Percentiles rank a stretch among this genome's conserved stretches.
Evolutionary conservation across 2,888 invertebrate genomes (phyloP).

Genomic region (Trissolcus brochymenae): DNA sequence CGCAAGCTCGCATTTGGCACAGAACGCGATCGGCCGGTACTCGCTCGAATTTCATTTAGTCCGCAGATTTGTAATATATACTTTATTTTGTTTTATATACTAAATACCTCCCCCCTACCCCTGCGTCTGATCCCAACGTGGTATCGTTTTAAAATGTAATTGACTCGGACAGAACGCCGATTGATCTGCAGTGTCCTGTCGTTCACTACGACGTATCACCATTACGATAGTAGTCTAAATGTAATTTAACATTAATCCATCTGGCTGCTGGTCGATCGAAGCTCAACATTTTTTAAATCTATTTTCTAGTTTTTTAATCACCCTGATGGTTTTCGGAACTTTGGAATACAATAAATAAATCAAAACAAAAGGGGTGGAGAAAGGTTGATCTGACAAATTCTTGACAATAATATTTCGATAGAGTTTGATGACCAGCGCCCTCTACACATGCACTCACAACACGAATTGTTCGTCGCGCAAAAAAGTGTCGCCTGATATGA

Average conservation of each 20-base stretch:
- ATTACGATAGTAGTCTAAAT: conserved; percentile 46
- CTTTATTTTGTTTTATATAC: conserved; percentile 14
- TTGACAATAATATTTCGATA: no score
- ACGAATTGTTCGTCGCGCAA: conserved; percentile 24
- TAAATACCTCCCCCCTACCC: conserved; percentile 9
- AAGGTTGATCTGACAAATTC: no score
- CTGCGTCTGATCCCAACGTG: conserved; percentile 58
- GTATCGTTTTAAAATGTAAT: conserved; percentile 73
- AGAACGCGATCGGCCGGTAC: conserved; percentile 73
- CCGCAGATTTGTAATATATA: conserved; percentile 40
- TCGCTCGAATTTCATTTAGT: conserved; percentile 65
- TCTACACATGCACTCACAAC: conserved; percentile 14
- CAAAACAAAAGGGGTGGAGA: no score
- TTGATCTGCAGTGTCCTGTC: conserved; percentile 19
- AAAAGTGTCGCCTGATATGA: conserved; percentile 50
- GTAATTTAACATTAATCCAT: conserved; percentile 27
- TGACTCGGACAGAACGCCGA: conserved; percentile 73
- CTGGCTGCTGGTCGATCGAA: conserved; percentile 11
- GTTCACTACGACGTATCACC: conserved; percentile 53
- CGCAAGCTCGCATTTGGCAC: conserved; percentile 72
- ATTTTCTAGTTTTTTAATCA: no score
- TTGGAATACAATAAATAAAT: no score
- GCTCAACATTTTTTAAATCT: background rate
- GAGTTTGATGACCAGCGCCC: conserved; percentile 6
- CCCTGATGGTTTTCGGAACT: no score